Evolutionary conservation across 2,888 invertebrate genomes (phyloP).

Genomic region (Trichopria drosophilae): DNA sequence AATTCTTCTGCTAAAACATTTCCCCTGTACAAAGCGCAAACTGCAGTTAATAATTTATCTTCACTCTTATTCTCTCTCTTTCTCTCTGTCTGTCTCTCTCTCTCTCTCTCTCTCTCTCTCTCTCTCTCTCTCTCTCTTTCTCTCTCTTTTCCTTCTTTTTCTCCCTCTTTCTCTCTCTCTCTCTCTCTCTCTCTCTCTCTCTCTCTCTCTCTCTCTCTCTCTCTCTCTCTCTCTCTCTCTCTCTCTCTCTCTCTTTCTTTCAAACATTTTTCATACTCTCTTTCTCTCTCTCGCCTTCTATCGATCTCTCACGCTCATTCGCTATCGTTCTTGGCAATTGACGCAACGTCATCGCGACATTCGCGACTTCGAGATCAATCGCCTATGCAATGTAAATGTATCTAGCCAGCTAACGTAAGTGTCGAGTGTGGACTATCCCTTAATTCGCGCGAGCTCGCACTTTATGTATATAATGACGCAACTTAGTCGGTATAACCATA

Average conservation of each 20-base stretch:
- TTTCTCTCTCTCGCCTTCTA: constrained; percentile 14
- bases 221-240: background rate
- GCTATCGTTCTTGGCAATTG: constrained; percentile 5
- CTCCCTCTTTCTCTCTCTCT: constrained; percentile 17
- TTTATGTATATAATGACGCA: no score
- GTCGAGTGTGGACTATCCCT: no score
- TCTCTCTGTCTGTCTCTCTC: constrained; percentile 16
- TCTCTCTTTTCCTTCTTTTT: constrained; percentile 3
- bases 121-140: constrained; percentile 4
- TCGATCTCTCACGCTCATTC: constrained; percentile 9
- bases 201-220: constrained; percentile 27
- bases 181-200: constrained; percentile 29
- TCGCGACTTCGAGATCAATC: no score
- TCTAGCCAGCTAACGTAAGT: no score
- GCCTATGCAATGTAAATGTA: no score
- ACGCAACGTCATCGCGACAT: no score
- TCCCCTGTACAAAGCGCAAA: constrained; percentile 24
- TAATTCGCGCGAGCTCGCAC: no score
- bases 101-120: no score
- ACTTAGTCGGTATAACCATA: no score
- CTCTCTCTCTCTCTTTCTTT: constrained; percentile 12
- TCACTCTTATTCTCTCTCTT: no score
- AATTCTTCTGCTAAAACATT: constrained; percentile 8
- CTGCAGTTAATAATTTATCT: constrained; percentile 21
- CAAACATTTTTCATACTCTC: constrained; percentile 25